These are phyloP conservation scores for Chaenocephalus aceratus DNA, from an alignment of 2,113 vertebrate genomes.

Conservation along the genomic window DNA sequence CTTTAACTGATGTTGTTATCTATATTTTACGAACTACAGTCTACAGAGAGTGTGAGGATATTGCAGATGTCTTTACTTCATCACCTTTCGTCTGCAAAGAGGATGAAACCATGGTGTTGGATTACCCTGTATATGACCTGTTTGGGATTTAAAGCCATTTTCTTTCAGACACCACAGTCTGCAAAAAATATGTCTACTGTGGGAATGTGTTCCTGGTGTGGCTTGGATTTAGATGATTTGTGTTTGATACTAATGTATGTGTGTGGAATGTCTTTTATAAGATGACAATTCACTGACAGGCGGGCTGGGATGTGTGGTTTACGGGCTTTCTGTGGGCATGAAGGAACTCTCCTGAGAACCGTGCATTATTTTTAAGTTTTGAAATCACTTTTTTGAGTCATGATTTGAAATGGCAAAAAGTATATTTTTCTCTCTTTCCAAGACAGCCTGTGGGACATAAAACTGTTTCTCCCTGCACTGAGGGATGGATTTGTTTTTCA, in stretches of 20 bases:
- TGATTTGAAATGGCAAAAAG: not conserved
- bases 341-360: conserved; percentile 27
- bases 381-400: conserved; percentile 38
- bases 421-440: not conserved
- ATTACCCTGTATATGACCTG: conserved; percentile 83
- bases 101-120: conserved; percentile 22
- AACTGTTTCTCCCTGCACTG: conserved; percentile 19
- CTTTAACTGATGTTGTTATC: not conserved
- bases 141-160: conserved; percentile 93
- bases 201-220: not conserved
- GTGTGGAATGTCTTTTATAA: conserved; percentile 9
- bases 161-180: conserved; percentile 90
- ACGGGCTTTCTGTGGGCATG: conserved; percentile 20
- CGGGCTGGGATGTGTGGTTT: conserved; percentile 1
- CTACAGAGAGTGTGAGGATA: conserved; percentile 12
- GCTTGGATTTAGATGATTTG: conserved; percentile 1
- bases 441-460: conserved; percentile 10
- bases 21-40: conserved; percentile 20
- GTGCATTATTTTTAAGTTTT: conserved; percentile 31
- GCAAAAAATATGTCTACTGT: conserved; percentile 87
- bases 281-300: conserved; percentile 11
- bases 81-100: conserved; percentile 25
- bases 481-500: conserved; percentile 39
- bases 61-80: conserved; percentile 3
- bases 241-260: not conserved